Percentiles rank a stretch among this genome's conserved stretches.
phyloP scores from a whole-genome alignment of 1,140 invertebrate genomes.

The Philopotamus ludificatus region DNA sequence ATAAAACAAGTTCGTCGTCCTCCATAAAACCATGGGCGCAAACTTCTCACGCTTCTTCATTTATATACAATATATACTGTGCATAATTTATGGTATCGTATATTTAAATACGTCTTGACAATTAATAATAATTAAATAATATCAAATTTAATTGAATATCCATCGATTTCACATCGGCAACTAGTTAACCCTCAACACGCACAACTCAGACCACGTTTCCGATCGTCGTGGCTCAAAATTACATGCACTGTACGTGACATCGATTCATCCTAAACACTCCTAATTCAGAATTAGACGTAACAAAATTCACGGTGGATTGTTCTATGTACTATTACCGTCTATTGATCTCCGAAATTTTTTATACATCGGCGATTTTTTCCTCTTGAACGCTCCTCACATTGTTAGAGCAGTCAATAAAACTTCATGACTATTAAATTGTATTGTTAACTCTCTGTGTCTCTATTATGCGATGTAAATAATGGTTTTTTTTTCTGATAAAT shows the following conservation, averaged over 20 bases:
- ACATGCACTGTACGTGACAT: background rate
- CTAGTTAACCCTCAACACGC: background rate
- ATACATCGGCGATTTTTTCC: background rate
- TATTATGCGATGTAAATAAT: slow-evolving; percentile 19
- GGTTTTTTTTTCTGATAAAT: background rate
- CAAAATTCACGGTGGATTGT: slow-evolving; percentile 15
- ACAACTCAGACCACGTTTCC: background rate
- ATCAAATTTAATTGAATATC: no score
- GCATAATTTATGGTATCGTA: no score
- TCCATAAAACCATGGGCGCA: no score
- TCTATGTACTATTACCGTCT: no score
- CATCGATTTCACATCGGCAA: background rate
- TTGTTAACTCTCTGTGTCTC: slow-evolving; percentile 14
- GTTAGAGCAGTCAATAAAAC: slow-evolving; percentile 17
- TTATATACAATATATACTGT: no score
- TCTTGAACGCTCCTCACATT: background rate
- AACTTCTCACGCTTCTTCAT: no score
- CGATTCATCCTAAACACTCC: slow-evolving; percentile 3
- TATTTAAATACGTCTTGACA: no score
- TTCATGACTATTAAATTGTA: slow-evolving; percentile 22
- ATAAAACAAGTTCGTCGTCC: no score
- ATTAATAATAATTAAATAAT: no score
- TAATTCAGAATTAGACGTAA: slow-evolving; percentile 12
- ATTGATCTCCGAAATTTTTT: slow-evolving; percentile 21
- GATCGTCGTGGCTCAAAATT: slow-evolving; percentile 7